Evolutionary conservation across 2,888 invertebrate genomes (phyloP).

Genomic region (Hirtodrosophila trivittata): DNA sequence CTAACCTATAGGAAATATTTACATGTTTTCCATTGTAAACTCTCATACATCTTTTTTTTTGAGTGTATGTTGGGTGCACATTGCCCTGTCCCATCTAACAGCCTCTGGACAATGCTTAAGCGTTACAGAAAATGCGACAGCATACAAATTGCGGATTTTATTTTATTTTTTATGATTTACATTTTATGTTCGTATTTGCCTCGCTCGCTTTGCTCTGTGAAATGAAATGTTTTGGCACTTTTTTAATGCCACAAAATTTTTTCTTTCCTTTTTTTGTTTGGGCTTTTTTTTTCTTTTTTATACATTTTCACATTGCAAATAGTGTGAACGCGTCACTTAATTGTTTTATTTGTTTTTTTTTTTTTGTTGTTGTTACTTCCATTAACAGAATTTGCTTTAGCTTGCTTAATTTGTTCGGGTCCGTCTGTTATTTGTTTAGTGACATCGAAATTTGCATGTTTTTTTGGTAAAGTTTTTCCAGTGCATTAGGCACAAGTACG

Average conservation of each 20-base stretch:
- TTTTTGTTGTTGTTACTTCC: slow-evolving; percentile 42
- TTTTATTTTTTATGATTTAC: slow-evolving; percentile 65
- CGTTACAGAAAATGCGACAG: slow-evolving; percentile 74
- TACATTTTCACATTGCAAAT: slow-evolving; percentile 54
- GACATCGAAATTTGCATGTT: slow-evolving; percentile 48
- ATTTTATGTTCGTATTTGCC: slow-evolving; percentile 53
- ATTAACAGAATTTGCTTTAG: slow-evolving; percentile 72
- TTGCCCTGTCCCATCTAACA: neutral
- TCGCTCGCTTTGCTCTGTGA: slow-evolving; percentile 34
- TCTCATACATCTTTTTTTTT: neutral
- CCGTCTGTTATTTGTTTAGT: slow-evolving; percentile 53
- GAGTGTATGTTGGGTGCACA: neutral
- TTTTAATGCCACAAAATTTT: slow-evolving; percentile 57
- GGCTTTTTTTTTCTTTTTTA: slow-evolving; percentile 18
- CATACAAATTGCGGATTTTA: slow-evolving; percentile 79
- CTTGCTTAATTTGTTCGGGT: slow-evolving; percentile 31
- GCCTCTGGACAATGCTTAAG: slow-evolving; percentile 65
- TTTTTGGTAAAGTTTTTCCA: slow-evolving; percentile 35
- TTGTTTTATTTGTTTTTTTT: slow-evolving; percentile 68
- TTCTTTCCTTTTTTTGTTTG: slow-evolving; percentile 26
- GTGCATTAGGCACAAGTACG: slow-evolving; percentile 39
- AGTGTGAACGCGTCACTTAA: slow-evolving; percentile 64
- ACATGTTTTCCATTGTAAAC: no score
- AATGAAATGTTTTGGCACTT: slow-evolving; percentile 65
- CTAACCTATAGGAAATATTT: no score